These are phyloP conservation scores for Myotis pilosus DNA, from an alignment of 2,797 vertebrate genomes.

Conservation along the genomic window DNA sequence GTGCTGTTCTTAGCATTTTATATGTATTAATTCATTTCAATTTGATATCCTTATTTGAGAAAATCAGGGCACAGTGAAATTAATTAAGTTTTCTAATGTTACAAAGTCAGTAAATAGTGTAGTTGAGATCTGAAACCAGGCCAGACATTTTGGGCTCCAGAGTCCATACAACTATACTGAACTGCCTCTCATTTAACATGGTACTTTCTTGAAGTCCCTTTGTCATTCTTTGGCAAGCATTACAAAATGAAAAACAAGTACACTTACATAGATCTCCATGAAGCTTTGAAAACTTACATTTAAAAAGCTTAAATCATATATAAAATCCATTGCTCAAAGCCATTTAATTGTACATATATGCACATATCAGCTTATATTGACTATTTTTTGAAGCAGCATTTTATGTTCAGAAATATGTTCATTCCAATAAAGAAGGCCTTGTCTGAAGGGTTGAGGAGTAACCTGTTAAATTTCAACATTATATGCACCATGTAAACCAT, in stretches of 20 bases:
- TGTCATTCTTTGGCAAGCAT: not conserved
- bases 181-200: not conserved
- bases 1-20: not conserved
- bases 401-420: not conserved
- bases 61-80: not conserved
- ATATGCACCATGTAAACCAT: conserved; percentile 6
- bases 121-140: not conserved
- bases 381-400: not conserved
- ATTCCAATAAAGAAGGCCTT: not conserved
- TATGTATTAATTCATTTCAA: not conserved
- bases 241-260: not conserved
- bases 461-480: conserved; percentile 51
- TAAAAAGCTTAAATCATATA: not conserved
- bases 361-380: not conserved
- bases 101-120: not conserved
- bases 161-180: not conserved
- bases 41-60: not conserved
- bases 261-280: not conserved
- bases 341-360: conserved; percentile 27
- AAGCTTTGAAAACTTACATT: conserved; percentile 17
- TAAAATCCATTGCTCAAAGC: conserved; percentile 4
- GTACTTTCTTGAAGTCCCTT: not conserved
- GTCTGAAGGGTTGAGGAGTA: conserved; percentile 1
- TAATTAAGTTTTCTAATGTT: not conserved
- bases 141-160: not conserved